Percentiles rank a stretch among this genome's conserved stretches.
These are phyloP conservation scores for Corythornis vintsioides DNA, from an alignment of 2,113 vertebrate genomes.

Conservation along the genomic window DNA sequence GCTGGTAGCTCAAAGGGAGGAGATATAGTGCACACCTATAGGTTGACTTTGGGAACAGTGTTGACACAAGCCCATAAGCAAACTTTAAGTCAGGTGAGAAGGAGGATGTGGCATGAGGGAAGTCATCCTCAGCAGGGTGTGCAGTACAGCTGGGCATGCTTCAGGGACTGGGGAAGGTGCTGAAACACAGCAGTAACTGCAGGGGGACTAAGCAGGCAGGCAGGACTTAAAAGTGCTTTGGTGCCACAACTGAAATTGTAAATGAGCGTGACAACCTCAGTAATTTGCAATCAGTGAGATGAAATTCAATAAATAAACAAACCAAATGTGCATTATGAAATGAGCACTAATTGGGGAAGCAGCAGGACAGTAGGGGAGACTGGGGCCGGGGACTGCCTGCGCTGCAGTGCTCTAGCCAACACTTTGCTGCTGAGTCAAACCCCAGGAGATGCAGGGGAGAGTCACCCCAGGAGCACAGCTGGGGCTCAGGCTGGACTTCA, in stretches of 20 bases:
- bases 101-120: neutral
- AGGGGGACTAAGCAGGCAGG: fast-evolving
- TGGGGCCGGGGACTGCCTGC: neutral
- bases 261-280: neutral
- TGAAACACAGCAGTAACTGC: neutral
- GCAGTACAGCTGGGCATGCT: neutral
- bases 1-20: neutral
- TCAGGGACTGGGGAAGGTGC: fast-evolving
- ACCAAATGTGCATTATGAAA: neutral
- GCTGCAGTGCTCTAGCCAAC: fast-evolving
- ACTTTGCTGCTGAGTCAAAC: neutral
- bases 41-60: neutral
- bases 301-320: neutral
- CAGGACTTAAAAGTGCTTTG: neutral
- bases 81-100: neutral
- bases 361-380: neutral
- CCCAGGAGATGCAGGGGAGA: neutral
- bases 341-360: neutral
- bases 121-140: neutral
- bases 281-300: neutral
- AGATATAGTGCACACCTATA: neutral
- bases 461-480: neutral
- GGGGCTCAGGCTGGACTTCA: neutral
- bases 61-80: neutral
- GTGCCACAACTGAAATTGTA: neutral